Evolutionary conservation across 2,888 invertebrate species (phyloP).

Genomic region (Drosophila pseudotakahashii): DNA sequence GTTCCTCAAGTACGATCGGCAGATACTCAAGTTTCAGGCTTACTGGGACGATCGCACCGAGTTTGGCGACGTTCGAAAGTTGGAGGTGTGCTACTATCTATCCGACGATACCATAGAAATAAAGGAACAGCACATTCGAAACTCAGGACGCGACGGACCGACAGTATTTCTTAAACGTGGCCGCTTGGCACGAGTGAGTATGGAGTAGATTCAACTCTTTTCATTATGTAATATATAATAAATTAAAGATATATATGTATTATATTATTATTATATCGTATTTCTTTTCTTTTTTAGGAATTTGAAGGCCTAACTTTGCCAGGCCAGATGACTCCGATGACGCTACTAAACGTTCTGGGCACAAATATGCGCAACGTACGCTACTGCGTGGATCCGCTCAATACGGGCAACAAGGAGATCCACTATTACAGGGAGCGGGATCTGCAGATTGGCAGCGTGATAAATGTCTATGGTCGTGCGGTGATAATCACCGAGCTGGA

Average conservation of each 20-base stretch:
- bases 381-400: slow-evolving; percentile 86
- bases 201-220: too few species aligned
- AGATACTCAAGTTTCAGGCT: slow-evolving; percentile 91
- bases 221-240: too few species aligned
- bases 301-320: slow-evolving; percentile 81
- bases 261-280: too few species aligned
- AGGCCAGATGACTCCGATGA: slow-evolving; percentile 85
- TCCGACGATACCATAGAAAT: slow-evolving; percentile 96
- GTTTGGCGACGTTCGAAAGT: slow-evolving; percentile 90
- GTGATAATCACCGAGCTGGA: slow-evolving; percentile 94
- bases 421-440: slow-evolving; percentile 85
- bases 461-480: slow-evolving; percentile 93
- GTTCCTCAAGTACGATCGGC: slow-evolving; percentile 92
- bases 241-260: too few species aligned
- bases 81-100: slow-evolving; percentile 93
- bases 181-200: slow-evolving; percentile 90
- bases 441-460: slow-evolving; percentile 91
- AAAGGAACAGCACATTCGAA: slow-evolving; percentile 88
- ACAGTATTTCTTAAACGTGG: slow-evolving; percentile 90
- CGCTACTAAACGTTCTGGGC: slow-evolving; percentile 88
- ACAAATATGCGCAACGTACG: slow-evolving; percentile 85
- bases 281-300: slow-evolving; percentile 49
- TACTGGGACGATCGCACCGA: slow-evolving; percentile 95
- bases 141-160: slow-evolving; percentile 89
- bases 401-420: slow-evolving; percentile 85